Conservation (phyloP, 2,797 vertebrate genomes). For the Lepus townsendii region DNA sequence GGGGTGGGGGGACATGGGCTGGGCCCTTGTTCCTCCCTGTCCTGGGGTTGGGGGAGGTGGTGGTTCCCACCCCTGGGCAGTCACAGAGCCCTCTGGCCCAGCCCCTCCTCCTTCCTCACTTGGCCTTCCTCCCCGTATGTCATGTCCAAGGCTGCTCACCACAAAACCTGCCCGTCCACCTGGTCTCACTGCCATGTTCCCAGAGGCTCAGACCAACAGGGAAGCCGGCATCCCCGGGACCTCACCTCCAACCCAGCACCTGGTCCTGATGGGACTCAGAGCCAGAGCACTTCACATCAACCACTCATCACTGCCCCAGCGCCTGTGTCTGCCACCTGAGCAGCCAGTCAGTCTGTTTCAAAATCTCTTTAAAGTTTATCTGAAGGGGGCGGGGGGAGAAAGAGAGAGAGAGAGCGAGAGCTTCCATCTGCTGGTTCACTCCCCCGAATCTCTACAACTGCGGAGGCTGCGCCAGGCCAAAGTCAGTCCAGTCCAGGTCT, state of each 20-base stretch:
- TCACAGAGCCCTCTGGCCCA: neutral
- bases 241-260: neutral
- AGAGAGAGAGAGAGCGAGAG: too few species aligned
- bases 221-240: neutral
- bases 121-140: neutral
- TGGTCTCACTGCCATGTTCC: neutral
- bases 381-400: too few species aligned
- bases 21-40: neutral
- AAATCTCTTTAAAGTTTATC: neutral
- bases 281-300: too few species aligned
- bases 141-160: fast-evolving
- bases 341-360: neutral
- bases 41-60: too few species aligned
- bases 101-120: neutral
- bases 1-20: neutral
- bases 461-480: too few species aligned
- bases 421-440: too few species aligned
- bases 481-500: too few species aligned
- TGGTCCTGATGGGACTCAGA: neutral
- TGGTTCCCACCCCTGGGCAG: too few species aligned
- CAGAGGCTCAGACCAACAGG: neutral
- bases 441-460: too few species aligned
- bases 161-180: neutral
- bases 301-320: too few species aligned
- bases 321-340: neutral